phyloP scores from a whole-genome alignment of 1,140 invertebrate genomes.

The Meloidogyne hapla region DNA sequence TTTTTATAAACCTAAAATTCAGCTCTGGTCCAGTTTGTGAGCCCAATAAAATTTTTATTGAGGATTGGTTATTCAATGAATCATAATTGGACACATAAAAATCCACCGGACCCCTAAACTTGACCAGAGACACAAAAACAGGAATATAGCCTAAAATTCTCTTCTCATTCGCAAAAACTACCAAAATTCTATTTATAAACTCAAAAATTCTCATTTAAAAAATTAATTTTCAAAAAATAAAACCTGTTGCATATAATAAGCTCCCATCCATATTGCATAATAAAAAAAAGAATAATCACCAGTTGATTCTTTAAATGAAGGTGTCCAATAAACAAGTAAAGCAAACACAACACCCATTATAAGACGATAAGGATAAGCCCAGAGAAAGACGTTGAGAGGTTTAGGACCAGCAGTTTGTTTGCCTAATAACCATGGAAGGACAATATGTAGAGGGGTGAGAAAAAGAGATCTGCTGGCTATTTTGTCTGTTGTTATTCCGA shows the following conservation, averaged over 20 bases:
- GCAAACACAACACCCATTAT: slow-evolving; percentile 81
- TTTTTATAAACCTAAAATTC: no score
- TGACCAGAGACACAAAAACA: no score
- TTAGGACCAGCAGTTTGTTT: slow-evolving; percentile 81
- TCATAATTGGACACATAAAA: no score
- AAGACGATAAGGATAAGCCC: slow-evolving; percentile 82
- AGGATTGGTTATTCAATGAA: no score
- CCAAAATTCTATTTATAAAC: no score
- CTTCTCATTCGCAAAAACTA: no score
- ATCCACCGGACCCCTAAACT: no score
- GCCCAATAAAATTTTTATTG: no score
- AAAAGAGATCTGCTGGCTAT: slow-evolving; percentile 76
- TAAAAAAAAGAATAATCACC: slow-evolving; percentile 76
- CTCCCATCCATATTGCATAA: slow-evolving; percentile 75
- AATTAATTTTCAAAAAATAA: no score
- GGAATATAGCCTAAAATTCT: no score
- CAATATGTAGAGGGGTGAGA: slow-evolving; percentile 73
- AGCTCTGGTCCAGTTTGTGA: no score
- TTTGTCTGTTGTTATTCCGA: slow-evolving; percentile 88
- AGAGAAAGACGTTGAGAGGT: slow-evolving; percentile 73
- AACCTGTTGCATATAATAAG: slow-evolving; percentile 79
- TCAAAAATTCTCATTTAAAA: no score
- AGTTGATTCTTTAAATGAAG: slow-evolving; percentile 69
- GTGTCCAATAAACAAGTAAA: slow-evolving; percentile 80
- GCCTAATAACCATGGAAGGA: slow-evolving; percentile 82